Conservation (phyloP, 1,140 invertebrate species). For the Cotesia vestalis region DNA sequence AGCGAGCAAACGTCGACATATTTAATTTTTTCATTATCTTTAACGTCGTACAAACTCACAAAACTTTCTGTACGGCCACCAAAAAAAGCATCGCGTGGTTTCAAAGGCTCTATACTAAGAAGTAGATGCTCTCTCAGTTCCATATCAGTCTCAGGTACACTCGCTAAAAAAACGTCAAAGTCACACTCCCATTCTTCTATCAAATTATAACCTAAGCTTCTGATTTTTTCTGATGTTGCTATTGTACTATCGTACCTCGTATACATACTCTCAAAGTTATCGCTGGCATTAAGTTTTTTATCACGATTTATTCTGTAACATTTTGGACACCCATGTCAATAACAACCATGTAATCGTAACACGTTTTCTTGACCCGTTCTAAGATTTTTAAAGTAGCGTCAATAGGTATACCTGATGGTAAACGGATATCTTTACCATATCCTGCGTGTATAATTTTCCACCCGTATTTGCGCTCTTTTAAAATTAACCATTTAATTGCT, state of each 20-base stretch:
- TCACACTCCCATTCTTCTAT: constrained; percentile 32
- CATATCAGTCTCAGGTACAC: no score
- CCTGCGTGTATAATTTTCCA: constrained; percentile 32
- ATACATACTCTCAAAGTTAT: background rate
- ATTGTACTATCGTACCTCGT: background rate
- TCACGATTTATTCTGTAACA: constrained; percentile 31
- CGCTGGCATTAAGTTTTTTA: background rate
- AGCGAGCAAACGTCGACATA: constrained; percentile 57
- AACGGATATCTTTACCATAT: constrained; percentile 14
- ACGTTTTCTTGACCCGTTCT: constrained; percentile 12
- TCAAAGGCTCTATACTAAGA: constrained; percentile 7
- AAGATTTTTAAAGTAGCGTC: constrained; percentile 32
- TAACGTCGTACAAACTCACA: constrained; percentile 43
- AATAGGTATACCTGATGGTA: constrained; percentile 27
- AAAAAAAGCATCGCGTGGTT: constrained; percentile 48
- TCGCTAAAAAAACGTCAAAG: background rate
- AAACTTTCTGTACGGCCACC: constrained; percentile 54
- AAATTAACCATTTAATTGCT: background rate
- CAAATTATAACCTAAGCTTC: constrained; percentile 26
- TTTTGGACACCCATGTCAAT: constrained; percentile 36
- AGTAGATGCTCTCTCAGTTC: constrained; percentile 11
- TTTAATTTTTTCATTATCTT: constrained; percentile 50
- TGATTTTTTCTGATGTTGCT: constrained; percentile 4
- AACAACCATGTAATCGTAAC: constrained; percentile 42
- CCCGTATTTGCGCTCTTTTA: constrained; percentile 8